Evolutionary conservation across 2,797 vertebrate genomes (phyloP), one percentile per base, ranked within the genome.

Genomic region (Brotula barbata): DNA sequence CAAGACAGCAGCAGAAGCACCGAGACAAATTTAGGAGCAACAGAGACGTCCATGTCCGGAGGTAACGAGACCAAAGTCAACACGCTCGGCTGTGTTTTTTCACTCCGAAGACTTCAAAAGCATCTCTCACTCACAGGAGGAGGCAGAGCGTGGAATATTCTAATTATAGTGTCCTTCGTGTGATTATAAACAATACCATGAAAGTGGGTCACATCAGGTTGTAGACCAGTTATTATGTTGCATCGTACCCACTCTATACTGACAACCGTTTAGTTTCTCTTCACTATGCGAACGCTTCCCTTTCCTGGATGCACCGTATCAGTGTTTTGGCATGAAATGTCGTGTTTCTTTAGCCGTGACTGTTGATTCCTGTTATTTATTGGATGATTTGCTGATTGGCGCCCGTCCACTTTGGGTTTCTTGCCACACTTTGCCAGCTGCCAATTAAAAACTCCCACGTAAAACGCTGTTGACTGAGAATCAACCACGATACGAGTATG

Each of bases 1-100:
- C 81, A 75, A 34, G 70, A 57, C 21, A 22, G 67, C 68, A 57
- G 50, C 61, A 47, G 51, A n/a, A 60, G 59, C 68, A 40, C 46
- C 1, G 43, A 71, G 71, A 60, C 77, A 78, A 69, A 87, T 83
- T 81, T 83, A 80, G 81, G 67, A 81, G 61, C 66, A 71, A 78
- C 76, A 75, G 75, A 76, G 80, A 72, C 76, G 73, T 37, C 76
- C 64, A 53, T 80, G 85, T 80, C 71, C 65, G 76, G 77, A 82
- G 80, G 8, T 33, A 72, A 64, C 28, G 36, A 39, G 58, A 63
- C 67, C 79, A 54, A 74, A 71, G 64, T 68, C 54, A 21, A 49
- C 22, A 39, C 42, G 71, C 41, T 39, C 39, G 41, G 66, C 47
- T 47, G 59, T 22, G 40, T 62, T 66, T 68, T 63, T 25, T 25